Evolutionary conservation across 2,888 invertebrate species (phyloP), one percentile per base, ranked within the genome.

Genomic region (Diaphora mendica): DNA sequence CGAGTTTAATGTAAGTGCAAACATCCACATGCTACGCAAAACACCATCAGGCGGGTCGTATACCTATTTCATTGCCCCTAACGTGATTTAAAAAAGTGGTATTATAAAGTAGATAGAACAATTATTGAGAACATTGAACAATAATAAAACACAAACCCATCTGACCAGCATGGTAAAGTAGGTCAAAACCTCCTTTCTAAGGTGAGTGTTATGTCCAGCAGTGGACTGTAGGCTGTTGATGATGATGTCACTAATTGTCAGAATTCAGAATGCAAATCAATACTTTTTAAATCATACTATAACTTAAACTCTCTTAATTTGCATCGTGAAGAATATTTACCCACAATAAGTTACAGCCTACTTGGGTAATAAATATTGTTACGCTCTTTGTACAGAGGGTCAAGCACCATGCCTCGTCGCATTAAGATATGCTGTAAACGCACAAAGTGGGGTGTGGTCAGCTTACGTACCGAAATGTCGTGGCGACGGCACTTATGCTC

Each of bases 401-500:
- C 94, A 92, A 90, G 96, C 96, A 23, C 96, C 97, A 62, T 94
- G 96, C 81, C 91, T 95, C 77, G 96, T 95, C 67, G 93, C 89
- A 81, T 90, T 91, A 81, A 91, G 92, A 64, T 93, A 95, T 84
- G 93, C 95, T 51, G 86, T 94, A 77, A 93, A 89, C 77, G 92
- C 93, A 17, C 90, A 92, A 62, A 90, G 90, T n/a, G 92, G 92
- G 11, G 86, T 89, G 30, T 90, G 96, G 78, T 96, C 96, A 17
- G 92, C 95, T 74, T 97, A 97, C 88, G 96, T 97, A 77, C 98
- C 99, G 5, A 96, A 96, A 68, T 99, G 99, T 91, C 97, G 97
- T 72, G 95, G 96, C 5, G 98, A 99, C 89, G 99, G 99, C 26
- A 97, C 97, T 4, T 99, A 98, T 91, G 97, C 98, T 1, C 97